Conservation (phyloP, 2,888 invertebrate genomes). For the Xylota segnis region DNA sequence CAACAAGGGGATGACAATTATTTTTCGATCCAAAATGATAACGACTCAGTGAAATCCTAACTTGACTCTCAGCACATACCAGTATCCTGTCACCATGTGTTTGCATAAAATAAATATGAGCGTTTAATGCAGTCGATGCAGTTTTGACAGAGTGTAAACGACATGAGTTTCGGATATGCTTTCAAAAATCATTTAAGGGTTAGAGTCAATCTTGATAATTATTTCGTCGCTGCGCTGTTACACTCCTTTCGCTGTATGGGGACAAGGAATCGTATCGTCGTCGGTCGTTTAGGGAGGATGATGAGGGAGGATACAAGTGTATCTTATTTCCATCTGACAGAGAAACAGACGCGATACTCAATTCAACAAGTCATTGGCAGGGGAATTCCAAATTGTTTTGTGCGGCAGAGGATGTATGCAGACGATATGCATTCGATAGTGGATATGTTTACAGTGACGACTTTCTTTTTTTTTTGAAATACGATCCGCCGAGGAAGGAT, state of each 20-base stretch:
- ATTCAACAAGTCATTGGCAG: constrained; percentile 25
- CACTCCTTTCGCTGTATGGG: constrained; percentile 17
- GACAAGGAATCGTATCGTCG: background rate
- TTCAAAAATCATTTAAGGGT: constrained; percentile 34
- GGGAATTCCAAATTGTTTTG: background rate
- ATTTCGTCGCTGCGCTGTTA: constrained; percentile 12
- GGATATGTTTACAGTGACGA: constrained; percentile 62
- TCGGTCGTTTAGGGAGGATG: too few species aligned
- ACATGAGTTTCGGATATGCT: background rate
- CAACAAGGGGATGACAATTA: constrained; percentile 55
- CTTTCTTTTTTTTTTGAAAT: constrained; percentile 58
- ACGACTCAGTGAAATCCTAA: constrained; percentile 20
- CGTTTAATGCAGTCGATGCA: constrained; percentile 40
- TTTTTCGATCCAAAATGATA: constrained; percentile 29
- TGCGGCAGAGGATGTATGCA: background rate
- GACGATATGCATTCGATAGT: constrained; percentile 24
- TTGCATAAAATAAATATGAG: constrained; percentile 42
- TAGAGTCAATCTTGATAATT: constrained; percentile 42
- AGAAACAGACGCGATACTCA: constrained; percentile 14
- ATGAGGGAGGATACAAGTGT: constrained; percentile 4
- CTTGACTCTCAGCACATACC: constrained; percentile 19
- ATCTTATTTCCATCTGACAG: constrained; percentile 25
- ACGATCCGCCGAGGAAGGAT: constrained; percentile 52
- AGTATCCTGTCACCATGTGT: constrained; percentile 53
- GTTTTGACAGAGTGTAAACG: constrained; percentile 6